These are phyloP conservation scores for Drosophila barbarae DNA, from an alignment of 2,888 invertebrate species.

Conservation along the genomic window DNA sequence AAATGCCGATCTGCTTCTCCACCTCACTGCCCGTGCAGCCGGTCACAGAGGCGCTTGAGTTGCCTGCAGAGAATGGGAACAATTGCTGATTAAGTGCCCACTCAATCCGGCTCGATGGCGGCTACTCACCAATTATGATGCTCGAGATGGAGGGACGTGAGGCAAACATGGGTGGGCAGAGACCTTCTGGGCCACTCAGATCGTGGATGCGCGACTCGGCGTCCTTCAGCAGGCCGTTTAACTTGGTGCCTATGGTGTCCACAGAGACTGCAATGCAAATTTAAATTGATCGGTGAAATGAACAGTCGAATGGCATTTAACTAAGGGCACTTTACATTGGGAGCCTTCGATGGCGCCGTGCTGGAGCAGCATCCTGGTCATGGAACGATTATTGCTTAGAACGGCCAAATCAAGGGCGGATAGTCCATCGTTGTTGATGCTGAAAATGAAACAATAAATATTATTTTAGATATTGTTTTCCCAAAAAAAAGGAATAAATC, in stretches of 20 bases:
- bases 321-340: constrained; percentile 82
- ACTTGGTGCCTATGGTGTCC: constrained; percentile 88
- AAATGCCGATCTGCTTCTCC: constrained; percentile 91
- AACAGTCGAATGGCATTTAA: background rate
- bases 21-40: constrained; percentile 88
- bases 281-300: constrained; percentile 29
- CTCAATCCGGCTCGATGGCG: constrained; percentile 10
- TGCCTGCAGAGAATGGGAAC: constrained; percentile 62
- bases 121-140: constrained; percentile 81
- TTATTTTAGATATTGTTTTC: background rate
- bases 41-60: constrained; percentile 81
- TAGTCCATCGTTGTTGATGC: constrained; percentile 92
- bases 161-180: constrained; percentile 78
- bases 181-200: constrained; percentile 82
- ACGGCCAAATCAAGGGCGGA: constrained; percentile 96
- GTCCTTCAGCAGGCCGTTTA: constrained; percentile 88
- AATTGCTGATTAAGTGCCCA: constrained; percentile 13
- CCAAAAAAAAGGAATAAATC: too few species aligned
- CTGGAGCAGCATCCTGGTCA: constrained; percentile 93
- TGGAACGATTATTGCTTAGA: constrained; percentile 91
- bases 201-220: constrained; percentile 92
- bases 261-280: constrained; percentile 61
- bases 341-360: constrained; percentile 92
- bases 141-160: constrained; percentile 82
- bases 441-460: constrained; percentile 75